A percentile compares a stretch with the other conserved stretches of the same genome.
phyloP scores from a whole-genome alignment of 2,888 invertebrate species.

The Rhagium mordax region DNA sequence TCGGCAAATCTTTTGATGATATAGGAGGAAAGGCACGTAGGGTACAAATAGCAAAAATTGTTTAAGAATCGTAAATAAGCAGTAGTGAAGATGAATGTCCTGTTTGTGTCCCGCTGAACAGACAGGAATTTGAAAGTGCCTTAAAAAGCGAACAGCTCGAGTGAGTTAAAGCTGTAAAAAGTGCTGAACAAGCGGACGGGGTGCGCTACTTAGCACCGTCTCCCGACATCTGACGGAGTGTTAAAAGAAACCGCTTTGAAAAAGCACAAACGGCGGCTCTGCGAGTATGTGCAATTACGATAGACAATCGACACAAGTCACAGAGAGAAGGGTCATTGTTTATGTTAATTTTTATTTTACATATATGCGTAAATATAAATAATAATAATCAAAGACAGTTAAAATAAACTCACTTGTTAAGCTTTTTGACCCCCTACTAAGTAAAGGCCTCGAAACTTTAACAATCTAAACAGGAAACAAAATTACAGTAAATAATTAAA shows the following conservation, averaged over 20 bases:
- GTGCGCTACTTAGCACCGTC: constrained; percentile 17
- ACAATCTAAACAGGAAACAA: no score
- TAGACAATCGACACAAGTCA: not conserved
- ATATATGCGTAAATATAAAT: no score
- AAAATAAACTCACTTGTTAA: no score
- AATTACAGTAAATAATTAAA: no score
- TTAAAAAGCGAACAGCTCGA: constrained; percentile 22
- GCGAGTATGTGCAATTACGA: not conserved
- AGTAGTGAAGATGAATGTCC: constrained; percentile 14
- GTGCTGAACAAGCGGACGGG: constrained; percentile 19
- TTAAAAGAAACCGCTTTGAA: constrained; percentile 2
- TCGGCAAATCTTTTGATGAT: constrained; percentile 1
- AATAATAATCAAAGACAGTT: no score
- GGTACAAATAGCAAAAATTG: constrained; percentile 11
- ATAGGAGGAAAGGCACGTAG: not conserved
- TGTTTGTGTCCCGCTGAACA: constrained; percentile 8
- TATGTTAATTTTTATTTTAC: not conserved
- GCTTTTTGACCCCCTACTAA: no score
- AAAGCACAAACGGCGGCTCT: not conserved
- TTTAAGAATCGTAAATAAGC: constrained; percentile 15
- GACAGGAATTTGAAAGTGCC: constrained; percentile 25
- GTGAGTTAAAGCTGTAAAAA: constrained; percentile 27
- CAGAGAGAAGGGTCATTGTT: not conserved
- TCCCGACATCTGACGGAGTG: constrained; percentile 9
- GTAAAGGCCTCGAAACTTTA: no score